Evolutionary conservation across 2,888 invertebrate species (phyloP).

Genomic region (Marronus borbonicus): DNA sequence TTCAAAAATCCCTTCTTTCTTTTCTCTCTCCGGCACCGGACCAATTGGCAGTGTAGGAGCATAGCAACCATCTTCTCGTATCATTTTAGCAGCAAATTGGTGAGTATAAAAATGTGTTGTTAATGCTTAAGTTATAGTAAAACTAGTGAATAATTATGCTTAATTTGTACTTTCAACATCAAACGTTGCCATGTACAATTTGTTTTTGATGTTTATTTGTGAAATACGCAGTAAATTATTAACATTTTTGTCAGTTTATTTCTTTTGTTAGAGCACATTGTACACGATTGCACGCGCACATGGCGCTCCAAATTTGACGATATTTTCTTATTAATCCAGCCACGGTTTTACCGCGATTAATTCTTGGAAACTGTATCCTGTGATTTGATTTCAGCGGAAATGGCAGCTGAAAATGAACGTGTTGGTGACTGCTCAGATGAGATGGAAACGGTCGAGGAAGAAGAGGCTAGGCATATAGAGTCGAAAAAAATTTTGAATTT

Average conservation of each 20-base stretch:
- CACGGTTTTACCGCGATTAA: conserved; percentile 40
- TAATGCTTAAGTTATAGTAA: conserved; percentile 7
- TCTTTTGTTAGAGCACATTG: conserved; percentile 55
- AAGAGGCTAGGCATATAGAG: conserved; percentile 60
- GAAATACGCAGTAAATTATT: conserved; percentile 54
- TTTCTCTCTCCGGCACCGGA: conserved; percentile 54
- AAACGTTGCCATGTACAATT: conserved; percentile 51
- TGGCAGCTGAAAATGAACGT: conserved; percentile 79
- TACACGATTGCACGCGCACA: conserved; percentile 50
- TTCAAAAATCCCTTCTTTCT: conserved; percentile 55
- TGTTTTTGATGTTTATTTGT: conserved; percentile 55
- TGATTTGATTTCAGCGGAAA: conserved; percentile 76
- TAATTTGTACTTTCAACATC: conserved; percentile 12
- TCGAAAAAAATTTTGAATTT: conserved; percentile 72
- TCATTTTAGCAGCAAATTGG: conserved; percentile 60
- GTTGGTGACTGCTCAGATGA: conserved; percentile 78
- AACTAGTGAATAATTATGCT: conserved; percentile 3
- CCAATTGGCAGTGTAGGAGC: conserved; percentile 51
- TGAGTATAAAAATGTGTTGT: conserved; percentile 57
- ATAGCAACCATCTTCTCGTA: conserved; percentile 59
- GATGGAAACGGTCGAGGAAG: conserved; percentile 76
- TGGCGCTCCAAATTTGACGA: conserved; percentile 49
- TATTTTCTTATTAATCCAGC: conserved; percentile 33
- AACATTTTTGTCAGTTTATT: conserved; percentile 53
- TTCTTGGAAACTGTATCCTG: conserved; percentile 37